Percentiles rank a stretch among this genome's conserved stretches.
Conservation (phyloP, 2,888 invertebrate genomes). For the Ormia ochracea region DNA sequence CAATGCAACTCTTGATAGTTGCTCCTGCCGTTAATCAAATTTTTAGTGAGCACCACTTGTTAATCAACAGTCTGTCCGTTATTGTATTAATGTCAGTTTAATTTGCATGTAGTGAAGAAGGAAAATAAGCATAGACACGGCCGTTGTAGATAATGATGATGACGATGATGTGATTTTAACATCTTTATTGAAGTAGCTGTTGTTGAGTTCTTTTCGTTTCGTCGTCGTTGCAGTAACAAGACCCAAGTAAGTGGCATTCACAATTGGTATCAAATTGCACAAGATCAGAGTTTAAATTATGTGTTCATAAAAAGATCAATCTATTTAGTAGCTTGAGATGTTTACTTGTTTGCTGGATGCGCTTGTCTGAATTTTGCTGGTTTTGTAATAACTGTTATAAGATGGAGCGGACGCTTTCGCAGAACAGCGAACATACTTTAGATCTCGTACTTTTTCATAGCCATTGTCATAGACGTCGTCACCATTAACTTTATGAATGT, state of each 20-base stretch:
- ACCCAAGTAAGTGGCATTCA: constrained; percentile 59
- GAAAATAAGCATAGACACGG: constrained; percentile 34
- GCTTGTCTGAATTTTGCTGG: background rate
- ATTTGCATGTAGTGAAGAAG: constrained; percentile 44
- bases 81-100: constrained; percentile 56
- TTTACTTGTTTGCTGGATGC: constrained; percentile 5
- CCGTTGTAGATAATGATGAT: constrained; percentile 56
- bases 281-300: constrained; percentile 40
- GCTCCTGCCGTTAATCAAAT: constrained; percentile 33
- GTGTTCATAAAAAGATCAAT: constrained; percentile 45
- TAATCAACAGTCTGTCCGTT: constrained; percentile 31
- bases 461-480: constrained; percentile 29
- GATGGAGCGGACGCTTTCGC: constrained; percentile 3
- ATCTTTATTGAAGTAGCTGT: constrained; percentile 52
- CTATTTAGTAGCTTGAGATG: constrained; percentile 28
- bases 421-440: constrained; percentile 20
- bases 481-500: constrained; percentile 32
- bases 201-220: constrained; percentile 28
- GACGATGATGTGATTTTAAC: constrained; percentile 51
- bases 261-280: constrained; percentile 59
- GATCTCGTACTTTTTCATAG: constrained; percentile 16
- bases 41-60: constrained; percentile 38
- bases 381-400: constrained; percentile 36
- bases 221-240: constrained; percentile 12
- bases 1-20: constrained; percentile 15